Evolutionary conservation across 2,888 invertebrate genomes (phyloP).

Genomic region (Eristalis pertinax): DNA sequence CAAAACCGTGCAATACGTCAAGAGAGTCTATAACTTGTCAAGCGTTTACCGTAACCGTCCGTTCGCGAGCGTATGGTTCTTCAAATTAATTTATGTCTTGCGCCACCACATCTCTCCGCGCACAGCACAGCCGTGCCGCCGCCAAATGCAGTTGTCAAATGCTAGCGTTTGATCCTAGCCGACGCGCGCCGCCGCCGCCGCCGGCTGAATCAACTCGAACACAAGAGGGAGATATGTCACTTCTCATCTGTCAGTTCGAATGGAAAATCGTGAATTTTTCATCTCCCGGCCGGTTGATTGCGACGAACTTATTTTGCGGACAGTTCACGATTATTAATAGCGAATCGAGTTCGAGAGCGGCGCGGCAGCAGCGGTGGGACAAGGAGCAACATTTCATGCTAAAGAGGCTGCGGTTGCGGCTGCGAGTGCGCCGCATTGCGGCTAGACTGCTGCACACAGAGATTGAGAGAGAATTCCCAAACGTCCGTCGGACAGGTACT

Average conservation of each 20-base stretch:
- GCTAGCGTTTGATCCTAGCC: conserved; percentile 47
- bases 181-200: conserved; percentile 20
- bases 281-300: conserved; percentile 63
- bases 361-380: too few relatives aligned
- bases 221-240: conserved; percentile 62
- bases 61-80: not conserved
- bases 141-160: conserved; percentile 60
- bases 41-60: conserved; percentile 1
- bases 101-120: not conserved
- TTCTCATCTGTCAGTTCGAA: conserved; percentile 69
- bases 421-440: not conserved
- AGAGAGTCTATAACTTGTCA: conserved; percentile 51
- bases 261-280: conserved; percentile 71
- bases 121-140: not conserved
- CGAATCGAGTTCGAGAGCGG: conserved; percentile 19
- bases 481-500: conserved; percentile 64
- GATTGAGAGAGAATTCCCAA: conserved; percentile 69
- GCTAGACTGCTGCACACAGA: conserved; percentile 21
- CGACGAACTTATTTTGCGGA: conserved; percentile 63
- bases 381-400: conserved; percentile 59
- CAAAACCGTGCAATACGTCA: conserved; percentile 41
- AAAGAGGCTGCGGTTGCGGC: conserved; percentile 41
- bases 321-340: conserved; percentile 71
- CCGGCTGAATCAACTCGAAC: conserved; percentile 38
- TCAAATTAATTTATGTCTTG: conserved; percentile 42